Evolutionary conservation across 2,797 vertebrate species (phyloP).

Genomic region (Periophthalmus magnuspinnatus): DNA sequence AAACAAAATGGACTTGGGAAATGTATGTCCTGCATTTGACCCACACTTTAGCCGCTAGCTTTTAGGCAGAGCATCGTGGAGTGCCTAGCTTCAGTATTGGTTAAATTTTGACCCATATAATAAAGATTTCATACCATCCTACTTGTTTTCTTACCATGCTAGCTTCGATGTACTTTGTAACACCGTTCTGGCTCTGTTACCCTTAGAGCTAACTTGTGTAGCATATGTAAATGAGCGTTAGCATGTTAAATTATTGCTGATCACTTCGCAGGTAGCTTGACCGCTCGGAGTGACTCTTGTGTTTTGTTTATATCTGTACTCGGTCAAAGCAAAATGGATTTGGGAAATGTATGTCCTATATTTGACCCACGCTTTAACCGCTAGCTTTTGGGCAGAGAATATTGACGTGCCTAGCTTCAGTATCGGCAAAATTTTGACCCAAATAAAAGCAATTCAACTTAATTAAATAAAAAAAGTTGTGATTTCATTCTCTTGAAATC

Average conservation of each 20-base stretch:
- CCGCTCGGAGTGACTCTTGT: conserved; percentile 27
- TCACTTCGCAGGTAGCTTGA: conserved; percentile 51
- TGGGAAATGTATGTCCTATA: no score
- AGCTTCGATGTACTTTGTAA: no score
- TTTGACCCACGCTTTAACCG: no score
- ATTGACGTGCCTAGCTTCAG: not conserved
- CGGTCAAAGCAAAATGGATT: no score
- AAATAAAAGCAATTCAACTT: not conserved
- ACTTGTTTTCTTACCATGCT: not conserved
- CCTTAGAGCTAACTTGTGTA: not conserved
- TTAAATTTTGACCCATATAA: not conserved
- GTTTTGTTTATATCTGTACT: conserved; percentile 14
- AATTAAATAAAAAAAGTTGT: not conserved
- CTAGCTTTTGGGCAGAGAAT: no score
- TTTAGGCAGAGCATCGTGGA: no score
- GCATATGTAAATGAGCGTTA: conserved; percentile 11
- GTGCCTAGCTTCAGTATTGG: no score
- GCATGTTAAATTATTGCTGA: conserved; percentile 10
- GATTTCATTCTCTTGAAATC: not conserved
- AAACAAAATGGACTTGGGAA: no score
- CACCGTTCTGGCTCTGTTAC: not conserved
- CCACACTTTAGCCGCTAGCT: no score
- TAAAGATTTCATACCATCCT: no score
- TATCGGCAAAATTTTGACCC: not conserved
- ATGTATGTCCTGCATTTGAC: no score